Conservation (phyloP, 2,888 invertebrate species). For the Antheraea assamensis region DNA sequence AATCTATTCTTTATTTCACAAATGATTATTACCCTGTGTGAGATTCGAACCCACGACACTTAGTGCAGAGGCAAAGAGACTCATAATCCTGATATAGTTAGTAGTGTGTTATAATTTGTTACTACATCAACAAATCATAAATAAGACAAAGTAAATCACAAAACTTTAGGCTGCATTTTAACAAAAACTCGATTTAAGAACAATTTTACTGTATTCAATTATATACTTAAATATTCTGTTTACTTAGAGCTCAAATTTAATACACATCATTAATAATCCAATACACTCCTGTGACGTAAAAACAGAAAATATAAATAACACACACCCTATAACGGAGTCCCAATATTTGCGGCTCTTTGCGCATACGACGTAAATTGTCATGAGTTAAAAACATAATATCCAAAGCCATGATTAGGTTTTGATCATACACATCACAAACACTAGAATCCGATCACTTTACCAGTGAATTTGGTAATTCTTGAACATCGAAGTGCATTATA, state of each 20-base stretch:
- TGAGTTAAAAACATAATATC: constrained; percentile 81
- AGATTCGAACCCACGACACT: too few species aligned
- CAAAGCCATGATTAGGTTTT: constrained; percentile 61
- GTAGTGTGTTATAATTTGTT: too few species aligned
- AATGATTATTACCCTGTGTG: too few species aligned
- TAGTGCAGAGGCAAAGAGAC: too few species aligned
- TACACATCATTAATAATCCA: not conserved
- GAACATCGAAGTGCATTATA: constrained; percentile 80
- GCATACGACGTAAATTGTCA: constrained; percentile 76
- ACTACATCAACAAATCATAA: too few species aligned
- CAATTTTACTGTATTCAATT: not conserved
- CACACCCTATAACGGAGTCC: constrained; percentile 78
- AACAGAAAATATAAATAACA: constrained; percentile 20
- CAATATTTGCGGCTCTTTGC: constrained; percentile 72
- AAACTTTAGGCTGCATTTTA: too few species aligned
- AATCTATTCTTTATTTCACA: too few species aligned
- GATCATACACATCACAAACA: constrained; percentile 44
- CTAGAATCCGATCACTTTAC: constrained; percentile 49
- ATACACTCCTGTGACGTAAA: not conserved
- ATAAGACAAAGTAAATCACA: too few species aligned
- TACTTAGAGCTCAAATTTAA: not conserved
- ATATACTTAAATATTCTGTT: not conserved
- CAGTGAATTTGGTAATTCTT: constrained; percentile 46
- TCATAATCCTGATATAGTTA: too few species aligned
- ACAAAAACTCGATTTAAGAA: too few species aligned